These are phyloP conservation scores for Chlamydotis undulata DNA, from an alignment of 2,113 vertebrate species.

Conservation along the genomic window DNA sequence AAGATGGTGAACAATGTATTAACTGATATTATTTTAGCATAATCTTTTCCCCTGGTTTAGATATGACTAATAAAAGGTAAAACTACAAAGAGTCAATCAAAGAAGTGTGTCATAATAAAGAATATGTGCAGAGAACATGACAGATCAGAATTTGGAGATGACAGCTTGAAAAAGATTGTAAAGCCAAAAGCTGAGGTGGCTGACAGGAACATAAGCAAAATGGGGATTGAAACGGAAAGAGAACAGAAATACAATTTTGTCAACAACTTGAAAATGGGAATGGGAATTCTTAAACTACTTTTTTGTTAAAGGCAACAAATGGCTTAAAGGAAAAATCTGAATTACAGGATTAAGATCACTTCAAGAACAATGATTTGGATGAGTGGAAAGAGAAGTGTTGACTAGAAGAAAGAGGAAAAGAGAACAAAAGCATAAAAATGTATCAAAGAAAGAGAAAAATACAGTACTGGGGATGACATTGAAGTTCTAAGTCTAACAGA, in stretches of 20 bases:
- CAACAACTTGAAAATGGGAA: background rate
- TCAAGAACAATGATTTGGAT: background rate
- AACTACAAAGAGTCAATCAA: background rate
- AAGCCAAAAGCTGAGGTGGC: background rate
- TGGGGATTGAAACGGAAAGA: background rate
- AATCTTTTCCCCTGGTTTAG: background rate
- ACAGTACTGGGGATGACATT: background rate
- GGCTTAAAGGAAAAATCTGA: background rate
- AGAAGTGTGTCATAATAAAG: background rate
- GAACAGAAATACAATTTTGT: background rate
- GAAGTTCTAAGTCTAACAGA: background rate
- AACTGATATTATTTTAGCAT: background rate
- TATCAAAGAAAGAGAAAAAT: background rate
- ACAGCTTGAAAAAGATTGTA: background rate
- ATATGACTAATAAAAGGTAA: background rate
- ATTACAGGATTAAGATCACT: background rate
- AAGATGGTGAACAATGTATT: background rate
- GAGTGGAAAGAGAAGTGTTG: background rate
- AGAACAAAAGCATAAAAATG: background rate
- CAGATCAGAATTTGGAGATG: background rate
- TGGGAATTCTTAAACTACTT: background rate
- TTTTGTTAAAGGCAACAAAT: background rate
- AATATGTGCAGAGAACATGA: background rate
- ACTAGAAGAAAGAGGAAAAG: background rate
- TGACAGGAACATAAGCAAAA: background rate